A percentile compares a stretch with the other conserved stretches of the same genome.
Conservation (phyloP, 2,113 vertebrate species). For the Syngnathus floridae region DNA sequence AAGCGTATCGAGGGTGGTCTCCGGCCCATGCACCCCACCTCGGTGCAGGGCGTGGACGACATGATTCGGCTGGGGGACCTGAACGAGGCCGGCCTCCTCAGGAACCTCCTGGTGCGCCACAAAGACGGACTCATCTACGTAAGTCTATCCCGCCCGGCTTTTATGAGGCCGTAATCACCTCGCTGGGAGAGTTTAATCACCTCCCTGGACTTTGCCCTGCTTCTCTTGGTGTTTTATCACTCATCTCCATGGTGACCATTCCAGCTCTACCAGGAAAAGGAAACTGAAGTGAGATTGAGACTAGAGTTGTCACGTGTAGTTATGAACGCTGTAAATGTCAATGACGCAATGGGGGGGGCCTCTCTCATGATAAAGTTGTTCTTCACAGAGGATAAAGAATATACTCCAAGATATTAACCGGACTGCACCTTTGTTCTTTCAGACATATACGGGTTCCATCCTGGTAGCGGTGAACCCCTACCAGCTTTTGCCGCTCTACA, state of each 20-base stretch:
- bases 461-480: slow-evolving; percentile 95
- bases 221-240: slow-evolving; percentile 36
- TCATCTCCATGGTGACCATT: slow-evolving; percentile 59
- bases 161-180: slow-evolving; percentile 45
- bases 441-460: slow-evolving; percentile 96
- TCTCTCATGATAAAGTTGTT: no score
- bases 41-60: slow-evolving; percentile 84
- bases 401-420: neutral
- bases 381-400: no score
- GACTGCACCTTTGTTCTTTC: slow-evolving; percentile 13
- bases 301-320: neutral
- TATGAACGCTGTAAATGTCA: neutral
- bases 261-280: slow-evolving; percentile 27
- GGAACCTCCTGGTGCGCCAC: slow-evolving; percentile 90
- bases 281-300: no score
- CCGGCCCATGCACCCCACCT: slow-evolving; percentile 84
- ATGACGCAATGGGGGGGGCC: neutral
- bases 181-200: slow-evolving; percentile 31
- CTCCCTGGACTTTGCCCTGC: slow-evolving; percentile 63
- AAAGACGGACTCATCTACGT: slow-evolving; percentile 89
- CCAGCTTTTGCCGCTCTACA: slow-evolving; percentile 89
- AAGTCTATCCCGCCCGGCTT: slow-evolving; percentile 54
- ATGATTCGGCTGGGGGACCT: slow-evolving; percentile 92
- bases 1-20: slow-evolving; percentile 65
- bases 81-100: slow-evolving; percentile 87